Base-by-base conservation (phyloP, 92 coral and sea anemone genomes). In the Actinernus sp. region DNA sequence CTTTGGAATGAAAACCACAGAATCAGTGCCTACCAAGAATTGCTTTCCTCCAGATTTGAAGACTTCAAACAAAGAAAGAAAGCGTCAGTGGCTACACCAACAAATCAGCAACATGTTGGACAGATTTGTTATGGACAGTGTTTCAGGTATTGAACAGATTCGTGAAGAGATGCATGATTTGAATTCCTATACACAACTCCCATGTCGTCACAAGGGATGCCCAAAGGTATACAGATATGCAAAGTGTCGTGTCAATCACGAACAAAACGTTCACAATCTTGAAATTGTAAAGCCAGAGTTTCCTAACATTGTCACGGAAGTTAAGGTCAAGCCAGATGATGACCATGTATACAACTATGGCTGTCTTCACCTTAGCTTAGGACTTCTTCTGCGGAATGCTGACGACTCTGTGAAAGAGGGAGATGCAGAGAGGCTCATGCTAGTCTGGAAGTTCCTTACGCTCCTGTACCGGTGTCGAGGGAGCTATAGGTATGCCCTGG, bases 361-460 rank as follows among this genome's bases (percentile, higher is more conserved):
- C 27, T 85, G 91, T 20, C 64, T 85, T 14, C 64, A 65, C 45
- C 9, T 85, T 11, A 73, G 63, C 49, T 65, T 78, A 22, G 91
- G 86, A 6, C 82, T 85, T 22, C 47, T 85, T 34, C 40, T 65
- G 3, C 34, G 74, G 40, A 73, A 85, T 85, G 91, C 91, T 3
- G 77, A 78, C 1, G 91, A 85, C 47, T 48, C 78, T 22, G 91
- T 78, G 0, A 31, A 54, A 36, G 87, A 71, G 52, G 91, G 86
- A 2, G 91, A 85, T 63, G 73, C 82, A 25, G 86, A 71, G 39
- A 61, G 82, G n/a, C 69, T 78, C 4, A 25, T 58, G 50, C 55
- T 86, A 28, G 82, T 70, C 14, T 78, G 86, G 91, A 78, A 78
- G 40, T 78, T 78, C 39, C 78, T 85, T 21, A 85, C 86, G 0